A percentile compares a stretch with the other conserved stretches of the same genome.
Conservation (phyloP, 2,113 vertebrate genomes). For the Corythoichthys intestinalis region DNA sequence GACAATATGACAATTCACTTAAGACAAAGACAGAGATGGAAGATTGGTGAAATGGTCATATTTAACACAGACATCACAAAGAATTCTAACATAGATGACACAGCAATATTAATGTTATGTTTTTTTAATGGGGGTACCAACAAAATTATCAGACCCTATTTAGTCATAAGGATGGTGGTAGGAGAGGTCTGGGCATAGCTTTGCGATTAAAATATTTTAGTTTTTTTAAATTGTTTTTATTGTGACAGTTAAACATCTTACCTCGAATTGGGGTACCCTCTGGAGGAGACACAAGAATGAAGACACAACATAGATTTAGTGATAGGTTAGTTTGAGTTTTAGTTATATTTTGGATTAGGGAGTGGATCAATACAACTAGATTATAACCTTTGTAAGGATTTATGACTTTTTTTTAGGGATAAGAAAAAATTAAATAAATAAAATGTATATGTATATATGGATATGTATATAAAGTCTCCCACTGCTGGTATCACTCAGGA, state of each 20-base stretch:
- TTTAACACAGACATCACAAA: conserved; percentile 39
- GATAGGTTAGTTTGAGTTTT: conserved; percentile 57
- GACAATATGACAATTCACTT: conserved; percentile 7
- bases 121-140: conserved; percentile 11
- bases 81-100: conserved; percentile 47
- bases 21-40: conserved; percentile 34
- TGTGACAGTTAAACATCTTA: conserved; percentile 75
- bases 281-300: conserved; percentile 80
- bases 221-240: conserved; percentile 16
- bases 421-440: no score
- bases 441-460: no score
- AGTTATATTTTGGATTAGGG: conserved; percentile 54
- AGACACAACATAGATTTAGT: conserved; percentile 76
- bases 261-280: conserved; percentile 98
- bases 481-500: conserved; percentile 64
- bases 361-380: conserved; percentile 40
- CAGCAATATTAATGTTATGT: conserved; percentile 23
- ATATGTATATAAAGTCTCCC: conserved; percentile 19
- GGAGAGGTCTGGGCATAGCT: conserved; percentile 45
- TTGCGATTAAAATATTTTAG: conserved; percentile 36
- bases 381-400: conserved; percentile 30
- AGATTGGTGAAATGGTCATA: conserved; percentile 25
- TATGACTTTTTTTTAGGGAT: conserved; percentile 9
- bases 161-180: conserved; percentile 30
- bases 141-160: conserved; percentile 9